Evolutionary conservation across 2,797 vertebrate genomes (phyloP), one percentile per base, ranked within the genome.

Genomic region (Sebastolobus altivelis): DNA sequence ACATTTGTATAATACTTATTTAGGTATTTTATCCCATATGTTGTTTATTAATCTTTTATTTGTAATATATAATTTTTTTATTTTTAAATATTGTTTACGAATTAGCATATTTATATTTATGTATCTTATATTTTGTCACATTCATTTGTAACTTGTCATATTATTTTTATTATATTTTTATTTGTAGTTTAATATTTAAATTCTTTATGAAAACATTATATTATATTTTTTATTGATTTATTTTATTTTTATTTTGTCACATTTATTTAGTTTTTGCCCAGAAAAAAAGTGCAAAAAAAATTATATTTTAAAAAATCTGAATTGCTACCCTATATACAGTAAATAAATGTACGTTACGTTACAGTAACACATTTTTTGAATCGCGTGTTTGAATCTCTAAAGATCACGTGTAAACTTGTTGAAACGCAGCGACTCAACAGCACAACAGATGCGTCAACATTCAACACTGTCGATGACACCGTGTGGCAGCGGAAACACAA

Each of bases 381-480:
- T 46, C 16, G 16, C 3, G 43, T 18, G 43, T 46, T 69, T 77
- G 74, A 58, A 60, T 61, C 46, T 7, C 52, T 1, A 1, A 5
- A 66, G 80, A 77, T 90, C 80, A 75, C 52, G 75, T 27, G 74
- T 72, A 77, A 79, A 87, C 84, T 80, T 84, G 82, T 82, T 72
- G 72, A 86, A 37, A 79, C 49, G 56, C 75, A 65, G 82, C 77
- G 62, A 81, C 70, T 86, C 83, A 29, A 14, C 80, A 86, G 83
- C 72, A 84, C 83, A 38, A 14, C 80, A 87, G 84, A 79, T 67
- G 65, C 76, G 52, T 84, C 81, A 80, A 84, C 79, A 73, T 33
- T 72, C 75, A 74, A 79, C 87, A 85, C 85, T 80, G 86, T 86
- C 72, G 68, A 5, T 68, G 81, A 82, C 84, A 79, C 82, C 0